phyloP scores from a whole-genome alignment of 1,140 invertebrate genomes.

The Drosophila chauvacae region DNA sequence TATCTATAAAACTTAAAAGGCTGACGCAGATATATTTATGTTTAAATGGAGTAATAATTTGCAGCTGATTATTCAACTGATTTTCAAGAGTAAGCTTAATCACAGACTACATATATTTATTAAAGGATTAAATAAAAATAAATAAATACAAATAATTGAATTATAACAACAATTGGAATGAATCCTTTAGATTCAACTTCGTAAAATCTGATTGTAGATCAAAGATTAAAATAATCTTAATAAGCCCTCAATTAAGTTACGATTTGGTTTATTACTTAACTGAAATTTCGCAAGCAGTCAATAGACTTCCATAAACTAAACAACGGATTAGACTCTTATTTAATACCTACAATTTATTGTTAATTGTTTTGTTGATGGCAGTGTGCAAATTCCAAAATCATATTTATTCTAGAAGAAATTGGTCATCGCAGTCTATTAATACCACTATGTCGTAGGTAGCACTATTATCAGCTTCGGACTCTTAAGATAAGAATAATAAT shows the following conservation, averaged over 20 bases:
- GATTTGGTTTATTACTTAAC: neutral
- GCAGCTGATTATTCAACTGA: neutral
- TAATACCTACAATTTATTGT: neutral
- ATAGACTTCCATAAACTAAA: neutral
- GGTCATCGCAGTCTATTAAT: constrained; percentile 31
- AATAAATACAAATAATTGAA: neutral
- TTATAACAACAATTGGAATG: too few species aligned
- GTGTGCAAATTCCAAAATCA: neutral
- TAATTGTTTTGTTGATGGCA: neutral
- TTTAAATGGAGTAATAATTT: neutral
- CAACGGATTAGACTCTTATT: neutral
- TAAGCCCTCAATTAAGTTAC: neutral
- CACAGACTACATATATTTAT: neutral
- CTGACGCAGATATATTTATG: neutral
- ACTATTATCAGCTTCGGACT: too few species aligned
- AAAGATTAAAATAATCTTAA: constrained; percentile 3
- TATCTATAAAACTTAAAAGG: neutral
- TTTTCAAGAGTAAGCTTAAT: neutral
- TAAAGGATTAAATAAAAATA: neutral
- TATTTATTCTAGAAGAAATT: constrained; percentile 9
- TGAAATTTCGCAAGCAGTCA: neutral
- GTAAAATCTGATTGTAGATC: neutral
- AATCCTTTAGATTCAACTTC: neutral
- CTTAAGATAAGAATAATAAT: too few species aligned
- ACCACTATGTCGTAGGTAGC: constrained; percentile 7